A percentile compares a stretch with the other conserved stretches of the same genome.
Evolutionary conservation across 2,797 vertebrate species (phyloP).

Genomic region (Eulemur albifrons): DNA sequence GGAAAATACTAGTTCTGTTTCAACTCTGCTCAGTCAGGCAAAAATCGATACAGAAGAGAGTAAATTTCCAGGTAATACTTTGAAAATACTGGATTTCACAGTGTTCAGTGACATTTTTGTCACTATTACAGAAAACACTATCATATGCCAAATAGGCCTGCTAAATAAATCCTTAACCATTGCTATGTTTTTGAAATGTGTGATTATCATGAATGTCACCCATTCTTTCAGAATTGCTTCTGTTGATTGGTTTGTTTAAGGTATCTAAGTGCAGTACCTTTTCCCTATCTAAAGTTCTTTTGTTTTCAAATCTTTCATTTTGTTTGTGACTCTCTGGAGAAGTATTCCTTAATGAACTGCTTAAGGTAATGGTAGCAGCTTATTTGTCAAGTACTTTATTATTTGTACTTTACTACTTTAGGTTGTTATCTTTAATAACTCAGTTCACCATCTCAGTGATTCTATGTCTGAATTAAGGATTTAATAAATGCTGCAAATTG

Average conservation of each 20-base stretch:
- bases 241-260: slow-evolving; percentile 25
- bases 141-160: background rate
- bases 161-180: slow-evolving; percentile 21
- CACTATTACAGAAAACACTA: background rate
- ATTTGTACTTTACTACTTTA: background rate
- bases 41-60: slow-evolving; percentile 80
- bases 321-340: slow-evolving; percentile 31
- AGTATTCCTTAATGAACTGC: slow-evolving; percentile 21
- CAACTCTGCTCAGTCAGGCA: slow-evolving; percentile 75
- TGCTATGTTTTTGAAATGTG: slow-evolving; percentile 6
- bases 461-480: background rate
- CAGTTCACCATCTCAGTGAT: slow-evolving; percentile 28
- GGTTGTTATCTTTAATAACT: slow-evolving; percentile 38
- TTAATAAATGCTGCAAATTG: slow-evolving; percentile 29
- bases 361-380: background rate
- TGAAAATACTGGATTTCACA: slow-evolving; percentile 58
- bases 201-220: background rate
- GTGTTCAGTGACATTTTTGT: slow-evolving; percentile 16
- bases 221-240: slow-evolving; percentile 19
- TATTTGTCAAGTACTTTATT: slow-evolving; percentile 16
- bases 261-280: background rate
- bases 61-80: slow-evolving; percentile 83
- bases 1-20: slow-evolving; percentile 73
- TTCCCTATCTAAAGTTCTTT: background rate
- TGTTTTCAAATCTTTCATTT: background rate